Base-by-base conservation (phyloP, 2,113 vertebrate genomes). In the Chamaetylas fuelleborni region DNA sequence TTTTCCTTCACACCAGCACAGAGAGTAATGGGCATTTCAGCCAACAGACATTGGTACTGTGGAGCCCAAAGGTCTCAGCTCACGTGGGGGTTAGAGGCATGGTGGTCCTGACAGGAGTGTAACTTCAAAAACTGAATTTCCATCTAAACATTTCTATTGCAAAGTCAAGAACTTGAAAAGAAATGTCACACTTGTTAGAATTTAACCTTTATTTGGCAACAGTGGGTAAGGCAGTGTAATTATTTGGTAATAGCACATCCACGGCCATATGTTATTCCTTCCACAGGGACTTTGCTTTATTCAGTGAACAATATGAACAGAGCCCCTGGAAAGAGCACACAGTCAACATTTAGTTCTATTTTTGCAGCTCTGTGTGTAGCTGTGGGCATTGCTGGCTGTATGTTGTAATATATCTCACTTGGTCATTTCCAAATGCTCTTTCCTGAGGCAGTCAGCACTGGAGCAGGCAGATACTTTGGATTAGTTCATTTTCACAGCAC, bases 121-220 rank as follows among this genome's bases (percentile, higher is more conserved):
- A 34, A 28, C 74, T 94, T 65, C 33, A 81, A 47, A 90, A 83
- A 19, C 6, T 54, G 54, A 88, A 66, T 83, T 96, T 88, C 76
- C 51, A 64, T 54, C 72, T 54, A 58, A 88, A 66, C 25, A 7
- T 72, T 88, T 77, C 25, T 65, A 77, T 38, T 90, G 47, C 43
- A 67, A 94, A 93, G 43, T 34, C 60, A 71, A 62, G 88, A 94
- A 78, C 76, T 70, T 54, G 23, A 65, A 85, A 82, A 38, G 51
- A 91, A 90, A 88, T 88, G 76, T 86, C 88, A 90, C 38, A 43
- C 62, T 62, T 86, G 90, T 81, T 95, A 74, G 79, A 94, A n/a
- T 90, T 81, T 90, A 95, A 93, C 92, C 94, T 95, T 94, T 94
- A 42, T 82, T 90, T 92, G 92, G 82, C 88, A 90, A 16, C 82